Base-by-base conservation (phyloP, 2,888 invertebrate species). In the Cylindroiulus punctatus region DNA sequence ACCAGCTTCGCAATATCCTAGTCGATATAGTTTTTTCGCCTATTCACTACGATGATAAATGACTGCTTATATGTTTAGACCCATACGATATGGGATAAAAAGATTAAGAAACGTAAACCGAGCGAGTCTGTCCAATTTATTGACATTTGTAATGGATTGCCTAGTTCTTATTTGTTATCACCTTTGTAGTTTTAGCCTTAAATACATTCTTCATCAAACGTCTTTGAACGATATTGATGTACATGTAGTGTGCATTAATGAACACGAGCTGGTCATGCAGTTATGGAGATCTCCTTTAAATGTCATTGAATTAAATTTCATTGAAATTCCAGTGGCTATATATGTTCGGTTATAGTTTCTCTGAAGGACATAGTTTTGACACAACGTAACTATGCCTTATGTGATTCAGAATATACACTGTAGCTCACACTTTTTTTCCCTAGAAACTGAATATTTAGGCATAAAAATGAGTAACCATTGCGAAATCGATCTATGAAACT, bases 61-160 rank as follows among this genome's bases (percentile, higher is more conserved):
- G 76, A 30, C 12, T 76, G 17, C 14, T 30, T 30, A 30, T 76
- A 76, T 76, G 30, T 76, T 76, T 30, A 30, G 76, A 76, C 76
- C 76, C 14, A 30, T 76, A 30, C 76, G 76, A 76, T 30, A 76
- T 30, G 26, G 76, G 76, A 76, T 76, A 76, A 76, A 76, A 76
- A 76, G 14, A 76, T 30, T 76, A 76, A 76, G 76, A 76, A 76
- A 76, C 30, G 76, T 30, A 76, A 76, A 76, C 14, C 26, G 30
- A 76, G 26, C 14, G 76, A 76, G 30, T 30, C 26, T 76, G 76
- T 26, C 76, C 76, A 76, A 76, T 12, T 76, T 76, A 76, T 76
- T 76, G 76, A 76, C 76, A 76, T 14, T 76, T 76, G 30, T 76
- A 76, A 76, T 76, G 76, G 76, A 76, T 76, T 76, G 76, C 76